Conservation (phyloP, 1,140 invertebrate genomes). For the Halyomorpha halys region DNA sequence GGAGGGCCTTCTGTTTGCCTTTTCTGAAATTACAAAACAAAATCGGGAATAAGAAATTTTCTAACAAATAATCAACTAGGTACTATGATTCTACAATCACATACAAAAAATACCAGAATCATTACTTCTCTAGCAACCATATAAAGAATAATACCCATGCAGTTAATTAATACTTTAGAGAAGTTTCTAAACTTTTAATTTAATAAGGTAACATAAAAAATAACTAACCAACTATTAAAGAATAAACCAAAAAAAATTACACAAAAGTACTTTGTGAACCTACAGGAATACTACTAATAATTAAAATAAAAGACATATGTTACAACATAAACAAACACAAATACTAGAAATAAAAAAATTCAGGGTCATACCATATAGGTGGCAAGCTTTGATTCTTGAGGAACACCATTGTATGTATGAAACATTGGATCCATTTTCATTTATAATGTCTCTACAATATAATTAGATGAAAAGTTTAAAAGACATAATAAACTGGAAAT, state of each 20-base stretch:
- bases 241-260: background rate
- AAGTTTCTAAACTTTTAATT: too few relatives aligned
- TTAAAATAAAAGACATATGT: background rate
- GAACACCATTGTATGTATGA: constrained; percentile 59
- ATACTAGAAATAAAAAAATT: constrained; percentile 2
- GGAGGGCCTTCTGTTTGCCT: constrained; percentile 29
- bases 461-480: too few relatives aligned
- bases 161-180: too few relatives aligned
- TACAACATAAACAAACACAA: background rate
- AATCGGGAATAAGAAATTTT: too few relatives aligned
- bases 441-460: constrained; percentile 4
- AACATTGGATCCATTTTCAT: constrained; percentile 41
- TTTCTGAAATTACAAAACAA: constrained; percentile 28
- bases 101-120: background rate
- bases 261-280: too few relatives aligned
- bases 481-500: too few relatives aligned
- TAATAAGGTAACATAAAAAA: too few relatives aligned
- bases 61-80: too few relatives aligned
- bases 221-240: too few relatives aligned
- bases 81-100: too few relatives aligned
- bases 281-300: too few relatives aligned
- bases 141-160: background rate
- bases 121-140: background rate
- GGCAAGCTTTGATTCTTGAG: constrained; percentile 71
- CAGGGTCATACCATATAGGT: constrained; percentile 60